Evolutionary conservation across 2,888 invertebrate genomes (phyloP).

Genomic region (Scaeva pyrastri): DNA sequence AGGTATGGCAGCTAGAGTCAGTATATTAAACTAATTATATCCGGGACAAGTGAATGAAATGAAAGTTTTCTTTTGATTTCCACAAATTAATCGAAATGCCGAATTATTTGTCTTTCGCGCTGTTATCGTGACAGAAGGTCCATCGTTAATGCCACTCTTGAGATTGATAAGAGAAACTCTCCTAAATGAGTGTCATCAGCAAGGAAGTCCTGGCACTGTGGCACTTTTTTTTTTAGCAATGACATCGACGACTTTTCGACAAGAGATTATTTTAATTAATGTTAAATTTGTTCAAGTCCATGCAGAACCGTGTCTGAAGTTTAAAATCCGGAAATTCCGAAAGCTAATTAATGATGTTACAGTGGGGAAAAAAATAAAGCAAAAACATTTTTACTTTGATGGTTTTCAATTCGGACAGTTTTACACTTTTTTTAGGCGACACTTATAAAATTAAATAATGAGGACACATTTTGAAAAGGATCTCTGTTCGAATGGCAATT

Average conservation of each 20-base stretch:
- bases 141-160: slow-evolving; percentile 2
- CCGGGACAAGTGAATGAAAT: slow-evolving; percentile 9
- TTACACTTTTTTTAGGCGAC: neutral
- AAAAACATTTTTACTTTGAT: slow-evolving; percentile 33
- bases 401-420: slow-evolving; percentile 28
- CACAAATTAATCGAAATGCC: slow-evolving; percentile 9
- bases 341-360: slow-evolving; percentile 66
- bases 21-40: slow-evolving; percentile 49
- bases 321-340: slow-evolving; percentile 16
- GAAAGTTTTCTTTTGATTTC: slow-evolving; percentile 27
- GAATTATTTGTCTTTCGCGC: slow-evolving; percentile 46
- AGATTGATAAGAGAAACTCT: slow-evolving; percentile 33
- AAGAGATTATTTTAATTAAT: slow-evolving; percentile 64
- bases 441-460: too few species aligned
- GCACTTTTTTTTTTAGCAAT: neutral
- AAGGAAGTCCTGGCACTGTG: slow-evolving; percentile 21
- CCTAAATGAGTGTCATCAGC: slow-evolving; percentile 26
- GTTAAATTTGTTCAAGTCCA: slow-evolving; percentile 57
- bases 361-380: neutral
- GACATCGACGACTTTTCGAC: slow-evolving; percentile 12
- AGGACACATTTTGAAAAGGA: neutral
- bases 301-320: slow-evolving; percentile 41
- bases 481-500: neutral
- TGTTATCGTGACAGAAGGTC: slow-evolving; percentile 3
- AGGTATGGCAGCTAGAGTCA: neutral